Percentiles rank a stretch among this genome's conserved stretches.
These are phyloP conservation scores for Corvus moneduloides DNA, from an alignment of 2,113 vertebrate species.

Conservation along the genomic window DNA sequence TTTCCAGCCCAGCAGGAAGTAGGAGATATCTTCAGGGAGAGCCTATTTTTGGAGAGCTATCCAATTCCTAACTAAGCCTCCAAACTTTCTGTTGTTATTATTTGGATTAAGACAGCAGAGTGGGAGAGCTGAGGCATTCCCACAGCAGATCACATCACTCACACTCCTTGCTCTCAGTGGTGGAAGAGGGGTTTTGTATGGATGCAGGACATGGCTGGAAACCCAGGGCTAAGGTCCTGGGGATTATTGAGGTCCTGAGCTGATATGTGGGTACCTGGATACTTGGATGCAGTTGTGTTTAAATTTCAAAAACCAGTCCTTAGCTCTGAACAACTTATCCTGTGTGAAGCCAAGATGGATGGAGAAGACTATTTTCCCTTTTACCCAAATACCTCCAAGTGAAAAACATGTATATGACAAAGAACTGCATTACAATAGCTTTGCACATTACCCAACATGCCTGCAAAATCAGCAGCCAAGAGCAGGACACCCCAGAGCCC, in stretches of 20 bases:
- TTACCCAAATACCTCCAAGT: neutral
- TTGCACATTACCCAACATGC: neutral
- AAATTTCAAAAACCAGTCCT: neutral
- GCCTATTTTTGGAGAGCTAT: conserved; percentile 46
- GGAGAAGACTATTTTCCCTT: neutral
- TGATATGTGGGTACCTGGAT: neutral
- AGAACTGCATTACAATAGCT: neutral
- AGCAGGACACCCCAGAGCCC: neutral
- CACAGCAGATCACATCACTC: neutral
- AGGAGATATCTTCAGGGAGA: conserved; percentile 53
- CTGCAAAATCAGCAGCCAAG: neutral
- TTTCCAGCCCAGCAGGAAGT: conserved; percentile 57
- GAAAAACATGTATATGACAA: neutral
- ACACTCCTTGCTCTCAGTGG: neutral
- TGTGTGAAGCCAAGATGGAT: neutral
- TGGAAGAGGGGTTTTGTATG: neutral
- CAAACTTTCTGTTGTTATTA: conserved; percentile 36
- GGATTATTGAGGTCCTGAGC: neutral
- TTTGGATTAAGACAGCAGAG: neutral
- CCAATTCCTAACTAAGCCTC: conserved; percentile 39
- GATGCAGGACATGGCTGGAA: neutral
- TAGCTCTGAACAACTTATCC: neutral
- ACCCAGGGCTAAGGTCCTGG: neutral
- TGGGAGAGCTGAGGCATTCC: conserved; percentile 38
- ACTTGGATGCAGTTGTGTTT: neutral